Percentiles rank a stretch among this genome's conserved stretches.
Evolutionary conservation across 2,113 vertebrate genomes (phyloP).

Genomic region (Cinclus cinclus): DNA sequence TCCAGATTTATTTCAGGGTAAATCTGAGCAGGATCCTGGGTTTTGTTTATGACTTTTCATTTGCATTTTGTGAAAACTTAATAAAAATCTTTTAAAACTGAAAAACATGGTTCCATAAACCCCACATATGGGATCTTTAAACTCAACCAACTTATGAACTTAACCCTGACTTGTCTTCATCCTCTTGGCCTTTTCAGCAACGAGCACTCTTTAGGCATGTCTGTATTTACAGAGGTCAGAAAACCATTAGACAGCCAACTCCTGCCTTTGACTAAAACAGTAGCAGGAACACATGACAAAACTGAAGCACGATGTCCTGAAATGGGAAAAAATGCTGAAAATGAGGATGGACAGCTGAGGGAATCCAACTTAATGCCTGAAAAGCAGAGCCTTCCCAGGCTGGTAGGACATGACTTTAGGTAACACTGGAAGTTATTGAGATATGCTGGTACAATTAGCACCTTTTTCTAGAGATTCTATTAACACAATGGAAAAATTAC

Average conservation of each 20-base stretch:
- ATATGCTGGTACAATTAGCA: background rate
- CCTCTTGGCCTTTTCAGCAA: conserved; percentile 6
- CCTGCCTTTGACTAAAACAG: background rate
- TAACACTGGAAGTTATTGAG: background rate
- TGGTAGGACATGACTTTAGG: background rate
- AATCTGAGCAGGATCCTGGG: background rate
- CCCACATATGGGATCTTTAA: conserved; percentile 63
- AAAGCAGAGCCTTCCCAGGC: background rate
- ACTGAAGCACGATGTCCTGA: background rate
- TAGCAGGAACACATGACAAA: background rate
- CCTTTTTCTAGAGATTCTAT: background rate
- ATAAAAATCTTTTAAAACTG: conserved; percentile 64
- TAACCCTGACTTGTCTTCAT: background rate
- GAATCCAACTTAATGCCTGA: background rate
- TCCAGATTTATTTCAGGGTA: conserved; percentile 58
- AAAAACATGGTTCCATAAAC: conserved; percentile 39
- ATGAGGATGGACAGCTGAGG: background rate
- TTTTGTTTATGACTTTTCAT: conserved; percentile 65
- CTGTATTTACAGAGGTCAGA: background rate
- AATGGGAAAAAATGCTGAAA: background rate
- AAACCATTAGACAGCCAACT: background rate
- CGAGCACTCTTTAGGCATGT: background rate
- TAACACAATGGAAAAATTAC: background rate
- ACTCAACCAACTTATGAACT: conserved; percentile 28
- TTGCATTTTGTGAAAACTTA: conserved; percentile 63